Percentiles rank a stretch among this genome's conserved stretches.
Conservation (phyloP, 2,888 invertebrate species). For the Chalcis sispes region DNA sequence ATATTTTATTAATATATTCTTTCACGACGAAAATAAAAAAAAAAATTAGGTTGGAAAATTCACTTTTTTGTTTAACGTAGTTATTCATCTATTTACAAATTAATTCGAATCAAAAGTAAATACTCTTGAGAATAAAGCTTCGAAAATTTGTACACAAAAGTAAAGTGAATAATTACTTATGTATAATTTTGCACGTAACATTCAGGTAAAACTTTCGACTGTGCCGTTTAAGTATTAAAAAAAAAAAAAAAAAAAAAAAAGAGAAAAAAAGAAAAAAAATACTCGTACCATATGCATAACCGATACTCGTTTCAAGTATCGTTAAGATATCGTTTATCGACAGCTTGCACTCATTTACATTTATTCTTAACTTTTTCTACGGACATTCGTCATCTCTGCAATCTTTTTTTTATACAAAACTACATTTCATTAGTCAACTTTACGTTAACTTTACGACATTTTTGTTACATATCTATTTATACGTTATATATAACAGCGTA, state of each 20-base stretch:
- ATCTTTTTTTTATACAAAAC: too few relatives aligned
- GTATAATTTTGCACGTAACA: constrained; percentile 5
- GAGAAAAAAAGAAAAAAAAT: background rate
- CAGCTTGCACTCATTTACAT: too few relatives aligned
- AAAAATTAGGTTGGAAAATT: background rate
- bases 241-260: background rate
- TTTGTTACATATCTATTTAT: too few relatives aligned
- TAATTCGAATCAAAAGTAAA: background rate
- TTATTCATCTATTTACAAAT: constrained; percentile 10
- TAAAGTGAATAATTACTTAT: constrained; percentile 14
- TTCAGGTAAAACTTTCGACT: too few relatives aligned
- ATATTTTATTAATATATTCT: background rate
- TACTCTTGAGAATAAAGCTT: background rate
- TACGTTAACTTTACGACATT: too few relatives aligned
- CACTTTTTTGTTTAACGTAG: background rate
- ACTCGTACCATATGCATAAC: too few relatives aligned
- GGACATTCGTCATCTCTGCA: too few relatives aligned
- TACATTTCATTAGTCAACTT: too few relatives aligned
- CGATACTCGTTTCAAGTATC: too few relatives aligned
- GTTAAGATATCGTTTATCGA: too few relatives aligned
- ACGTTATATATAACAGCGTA: too few relatives aligned
- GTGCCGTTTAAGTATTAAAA: background rate
- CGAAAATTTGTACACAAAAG: background rate
- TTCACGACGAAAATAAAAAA: background rate
- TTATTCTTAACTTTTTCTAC: too few relatives aligned